A percentile compares a stretch with the other conserved stretches of the same genome.
These are phyloP conservation scores for Oligia fasciuncula DNA, from an alignment of 2,888 invertebrate species.

Conservation along the genomic window DNA sequence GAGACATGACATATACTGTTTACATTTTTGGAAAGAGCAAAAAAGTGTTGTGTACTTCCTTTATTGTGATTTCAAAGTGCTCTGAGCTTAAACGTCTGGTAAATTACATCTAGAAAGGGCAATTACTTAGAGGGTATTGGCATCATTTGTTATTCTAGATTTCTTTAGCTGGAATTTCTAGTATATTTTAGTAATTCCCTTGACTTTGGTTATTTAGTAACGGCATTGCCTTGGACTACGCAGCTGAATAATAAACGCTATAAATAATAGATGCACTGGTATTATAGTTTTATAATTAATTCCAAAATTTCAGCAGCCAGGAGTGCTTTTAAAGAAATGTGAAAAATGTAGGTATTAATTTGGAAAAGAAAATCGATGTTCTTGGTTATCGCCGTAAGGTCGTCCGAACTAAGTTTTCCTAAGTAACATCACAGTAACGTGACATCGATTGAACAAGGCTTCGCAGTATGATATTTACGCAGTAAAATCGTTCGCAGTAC, in stretches of 20 bases:
- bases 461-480: too few relatives aligned
- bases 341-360: too few relatives aligned
- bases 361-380: too few relatives aligned
- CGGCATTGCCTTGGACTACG: background rate
- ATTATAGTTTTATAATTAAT: background rate
- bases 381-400: too few relatives aligned
- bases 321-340: background rate
- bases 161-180: constrained; percentile 49
- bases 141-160: constrained; percentile 60
- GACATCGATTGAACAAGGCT: too few relatives aligned
- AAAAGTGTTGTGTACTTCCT: constrained; percentile 13
- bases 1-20: background rate
- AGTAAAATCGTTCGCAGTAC: too few relatives aligned
- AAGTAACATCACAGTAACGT: too few relatives aligned
- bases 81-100: constrained; percentile 54
- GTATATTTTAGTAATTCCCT: constrained; percentile 48
- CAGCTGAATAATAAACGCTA: constrained; percentile 6
- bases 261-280: constrained; percentile 1
- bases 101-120: constrained; percentile 62
- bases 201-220: constrained; percentile 34
- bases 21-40: background rate
- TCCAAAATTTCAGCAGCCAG: background rate
- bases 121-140: constrained; percentile 67
- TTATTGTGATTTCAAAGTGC: constrained; percentile 55
- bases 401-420: too few relatives aligned